A percentile compares a stretch with the other conserved stretches of the same genome.
These are phyloP conservation scores for Tragelaphus scriptus DNA, from an alignment of 2,113 vertebrate species.

Conservation along the genomic window DNA sequence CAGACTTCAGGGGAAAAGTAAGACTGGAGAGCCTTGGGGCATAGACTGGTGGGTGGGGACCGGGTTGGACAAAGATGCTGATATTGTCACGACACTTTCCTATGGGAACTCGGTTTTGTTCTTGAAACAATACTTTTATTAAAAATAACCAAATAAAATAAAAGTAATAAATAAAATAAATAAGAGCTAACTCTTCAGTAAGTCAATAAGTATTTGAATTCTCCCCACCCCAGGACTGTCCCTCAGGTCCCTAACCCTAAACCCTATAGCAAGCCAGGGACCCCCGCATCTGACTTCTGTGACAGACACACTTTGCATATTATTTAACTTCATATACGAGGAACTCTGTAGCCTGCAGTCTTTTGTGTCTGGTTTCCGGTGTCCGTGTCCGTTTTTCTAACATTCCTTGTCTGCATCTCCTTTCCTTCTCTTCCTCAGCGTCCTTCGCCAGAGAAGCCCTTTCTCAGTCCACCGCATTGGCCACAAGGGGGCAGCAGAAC, in stretches of 20 bases:
- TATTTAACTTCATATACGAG: neutral
- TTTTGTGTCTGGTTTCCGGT: neutral
- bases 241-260: neutral
- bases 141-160: neutral
- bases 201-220: neutral
- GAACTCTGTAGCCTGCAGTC: accelerated
- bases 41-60: neutral
- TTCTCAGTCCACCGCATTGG: no score
- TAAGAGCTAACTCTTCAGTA: neutral
- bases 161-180: neutral
- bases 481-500: conserved; percentile 23
- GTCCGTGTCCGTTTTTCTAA: no score
- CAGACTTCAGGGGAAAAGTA: neutral
- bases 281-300: neutral
- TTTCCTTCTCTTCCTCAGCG: accelerated
- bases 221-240: accelerated
- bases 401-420: accelerated
- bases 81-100: neutral
- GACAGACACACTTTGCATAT: accelerated
- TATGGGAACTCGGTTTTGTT: neutral
- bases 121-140: neutral
- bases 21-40: neutral
- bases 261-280: neutral
- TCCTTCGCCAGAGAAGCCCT: neutral
- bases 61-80: neutral